These are phyloP conservation scores for Phymatocera aterrima DNA, from an alignment of 2,888 invertebrate genomes.

Conservation along the genomic window DNA sequence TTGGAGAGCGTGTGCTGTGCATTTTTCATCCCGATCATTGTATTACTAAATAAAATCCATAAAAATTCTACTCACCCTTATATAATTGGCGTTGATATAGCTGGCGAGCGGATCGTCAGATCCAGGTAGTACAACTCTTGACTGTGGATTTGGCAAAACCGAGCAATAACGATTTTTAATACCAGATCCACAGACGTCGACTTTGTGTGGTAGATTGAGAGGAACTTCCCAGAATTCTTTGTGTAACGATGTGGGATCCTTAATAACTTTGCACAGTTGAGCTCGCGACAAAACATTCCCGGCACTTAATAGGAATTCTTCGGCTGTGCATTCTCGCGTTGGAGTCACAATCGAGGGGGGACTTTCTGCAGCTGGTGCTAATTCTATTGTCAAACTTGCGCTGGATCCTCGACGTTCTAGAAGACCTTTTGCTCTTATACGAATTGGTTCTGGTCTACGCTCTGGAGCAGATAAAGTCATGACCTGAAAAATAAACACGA, in stretches of 20 bases:
- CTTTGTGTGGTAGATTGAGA: conserved; percentile 92
- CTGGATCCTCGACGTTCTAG: conserved; percentile 93
- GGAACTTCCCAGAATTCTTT: conserved; percentile 97
- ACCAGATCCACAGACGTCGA: conserved; percentile 92
- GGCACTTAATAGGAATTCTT: conserved; percentile 78
- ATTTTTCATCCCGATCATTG: background rate
- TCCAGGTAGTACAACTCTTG: conserved; percentile 84
- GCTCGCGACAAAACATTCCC: conserved; percentile 77
- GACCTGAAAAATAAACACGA: conserved; percentile 55
- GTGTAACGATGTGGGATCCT: conserved; percentile 79
- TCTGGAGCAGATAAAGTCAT: conserved; percentile 65
- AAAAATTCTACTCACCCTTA: conserved; percentile 79
- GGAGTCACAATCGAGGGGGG: conserved; percentile 76
- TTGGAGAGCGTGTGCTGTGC: conserved; percentile 1
- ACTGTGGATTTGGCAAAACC: conserved; percentile 92
- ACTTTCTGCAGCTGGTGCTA: conserved; percentile 73
- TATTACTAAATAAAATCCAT: background rate
- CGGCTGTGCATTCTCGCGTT: conserved; percentile 77
- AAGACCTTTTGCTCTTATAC: conserved; percentile 81
- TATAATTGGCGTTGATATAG: conserved; percentile 96
- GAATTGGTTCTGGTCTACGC: conserved; percentile 74
- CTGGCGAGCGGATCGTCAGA: conserved; percentile 79
- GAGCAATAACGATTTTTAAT: conserved; percentile 93
- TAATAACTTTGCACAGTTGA: conserved; percentile 75
- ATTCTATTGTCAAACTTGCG: conserved; percentile 91